Evolutionary conservation across 2,888 invertebrate genomes (phyloP).

Genomic region (Hyposoter didymator): DNA sequence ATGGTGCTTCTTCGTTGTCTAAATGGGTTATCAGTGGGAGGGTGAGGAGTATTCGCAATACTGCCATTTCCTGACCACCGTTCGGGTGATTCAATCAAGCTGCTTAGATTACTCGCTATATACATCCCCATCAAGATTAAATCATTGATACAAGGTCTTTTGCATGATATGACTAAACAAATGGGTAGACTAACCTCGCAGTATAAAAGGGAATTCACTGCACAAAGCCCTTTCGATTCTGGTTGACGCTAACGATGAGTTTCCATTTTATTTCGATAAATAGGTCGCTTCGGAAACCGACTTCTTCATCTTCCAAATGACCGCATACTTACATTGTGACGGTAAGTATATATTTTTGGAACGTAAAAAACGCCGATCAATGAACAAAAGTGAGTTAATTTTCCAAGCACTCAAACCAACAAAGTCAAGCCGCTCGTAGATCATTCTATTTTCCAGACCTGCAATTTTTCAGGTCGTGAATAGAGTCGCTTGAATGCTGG

Average conservation of each 20-base stretch:
- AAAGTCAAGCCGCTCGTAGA: neutral
- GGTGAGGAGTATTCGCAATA: neutral
- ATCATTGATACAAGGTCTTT: neutral
- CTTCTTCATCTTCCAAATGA: no score
- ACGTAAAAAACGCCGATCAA: no score
- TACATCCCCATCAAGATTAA: neutral
- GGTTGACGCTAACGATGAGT: neutral
- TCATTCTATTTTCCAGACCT: constrained; percentile 53
- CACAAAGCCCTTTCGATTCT: neutral
- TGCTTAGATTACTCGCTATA: neutral
- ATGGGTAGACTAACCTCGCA: neutral
- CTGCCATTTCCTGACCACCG: neutral
- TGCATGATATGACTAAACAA: neutral
- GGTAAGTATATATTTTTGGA: no score
- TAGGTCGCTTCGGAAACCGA: neutral
- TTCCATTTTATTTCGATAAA: neutral
- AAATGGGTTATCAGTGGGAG: neutral
- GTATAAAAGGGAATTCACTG: neutral
- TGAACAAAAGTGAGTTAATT: neutral
- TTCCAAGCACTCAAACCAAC: neutral
- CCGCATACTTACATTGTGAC: no score
- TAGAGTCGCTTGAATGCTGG: constrained; percentile 1
- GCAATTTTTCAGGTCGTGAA: constrained; percentile 53
- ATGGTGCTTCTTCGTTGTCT: neutral
- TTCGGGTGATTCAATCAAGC: neutral